These are phyloP conservation scores for Lontra canadensis DNA, from an alignment of 2,113 vertebrate species.

Conservation along the genomic window DNA sequence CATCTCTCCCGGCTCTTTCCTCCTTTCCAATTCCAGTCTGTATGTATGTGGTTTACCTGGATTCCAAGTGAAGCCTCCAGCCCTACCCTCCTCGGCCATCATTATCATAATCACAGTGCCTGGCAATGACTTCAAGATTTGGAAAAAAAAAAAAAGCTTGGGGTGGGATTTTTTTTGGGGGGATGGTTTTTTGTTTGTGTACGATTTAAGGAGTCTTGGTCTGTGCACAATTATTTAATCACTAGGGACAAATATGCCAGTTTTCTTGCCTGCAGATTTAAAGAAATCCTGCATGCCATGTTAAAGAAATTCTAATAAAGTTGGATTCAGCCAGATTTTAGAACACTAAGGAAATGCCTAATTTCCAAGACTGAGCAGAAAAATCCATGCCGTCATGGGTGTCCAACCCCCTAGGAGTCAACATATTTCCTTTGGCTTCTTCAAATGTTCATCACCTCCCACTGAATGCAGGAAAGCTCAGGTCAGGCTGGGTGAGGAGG, in stretches of 20 bases:
- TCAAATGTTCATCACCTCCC: background rate
- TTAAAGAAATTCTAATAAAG: conserved; percentile 38
- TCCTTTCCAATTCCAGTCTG: background rate
- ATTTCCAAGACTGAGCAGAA: background rate
- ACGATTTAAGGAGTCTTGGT: conserved; percentile 32
- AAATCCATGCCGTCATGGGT: background rate
- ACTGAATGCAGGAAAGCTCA: background rate
- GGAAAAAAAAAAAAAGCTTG: background rate
- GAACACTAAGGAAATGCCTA: background rate
- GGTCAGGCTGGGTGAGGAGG: background rate
- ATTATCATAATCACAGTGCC: background rate
- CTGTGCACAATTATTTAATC: conserved; percentile 15
- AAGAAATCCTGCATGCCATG: conserved; percentile 20
- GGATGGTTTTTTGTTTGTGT: background rate
- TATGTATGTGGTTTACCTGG: background rate
- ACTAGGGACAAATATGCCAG: background rate
- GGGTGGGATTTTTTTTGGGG: background rate
- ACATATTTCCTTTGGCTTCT: background rate
- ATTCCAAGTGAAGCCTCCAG: background rate
- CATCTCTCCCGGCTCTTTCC: background rate
- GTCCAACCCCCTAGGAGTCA: background rate
- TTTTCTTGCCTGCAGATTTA: conserved; percentile 40
- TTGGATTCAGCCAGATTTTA: conserved; percentile 15
- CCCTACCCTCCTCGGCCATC: background rate
- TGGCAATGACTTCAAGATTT: conserved; percentile 37